Evolutionary conservation across 2,797 vertebrate genomes (phyloP).

Genomic region (Rhincodon typus): DNA sequence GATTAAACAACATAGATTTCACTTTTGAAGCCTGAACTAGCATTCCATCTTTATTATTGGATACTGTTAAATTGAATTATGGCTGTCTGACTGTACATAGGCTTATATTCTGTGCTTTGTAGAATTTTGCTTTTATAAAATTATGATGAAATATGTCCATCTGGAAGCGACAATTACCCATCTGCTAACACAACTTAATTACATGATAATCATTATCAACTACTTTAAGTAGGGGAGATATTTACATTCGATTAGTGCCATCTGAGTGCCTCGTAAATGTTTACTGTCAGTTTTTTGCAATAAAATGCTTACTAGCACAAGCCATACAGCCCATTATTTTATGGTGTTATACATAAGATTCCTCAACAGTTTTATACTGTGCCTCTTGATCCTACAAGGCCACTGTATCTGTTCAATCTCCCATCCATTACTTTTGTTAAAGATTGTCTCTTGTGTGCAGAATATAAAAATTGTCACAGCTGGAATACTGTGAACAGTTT

Average conservation of each 20-base stretch:
- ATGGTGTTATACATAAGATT: not conserved
- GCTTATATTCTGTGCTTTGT: not conserved
- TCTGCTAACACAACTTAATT: not conserved
- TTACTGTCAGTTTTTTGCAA: not conserved
- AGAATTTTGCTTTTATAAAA: not conserved
- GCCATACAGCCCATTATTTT: not conserved
- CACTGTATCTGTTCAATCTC: not conserved
- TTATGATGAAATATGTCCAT: not conserved
- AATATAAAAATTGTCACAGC: not conserved
- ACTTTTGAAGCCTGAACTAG: not conserved
- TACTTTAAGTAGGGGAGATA: not conserved
- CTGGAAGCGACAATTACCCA: not conserved
- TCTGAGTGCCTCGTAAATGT: not conserved
- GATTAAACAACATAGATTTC: slow-evolving; percentile 13
- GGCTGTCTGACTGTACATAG: no score
- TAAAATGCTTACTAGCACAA: not conserved
- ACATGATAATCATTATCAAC: not conserved
- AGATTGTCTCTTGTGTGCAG: not conserved
- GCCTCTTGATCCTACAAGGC: not conserved
- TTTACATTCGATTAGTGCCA: not conserved
- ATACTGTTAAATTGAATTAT: not conserved
- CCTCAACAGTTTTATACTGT: not conserved
- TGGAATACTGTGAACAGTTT: no score
- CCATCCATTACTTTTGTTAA: not conserved
- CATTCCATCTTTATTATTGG: not conserved